Conservation (phyloP, 2,888 invertebrate genomes). For the Patella pellucida region DNA sequence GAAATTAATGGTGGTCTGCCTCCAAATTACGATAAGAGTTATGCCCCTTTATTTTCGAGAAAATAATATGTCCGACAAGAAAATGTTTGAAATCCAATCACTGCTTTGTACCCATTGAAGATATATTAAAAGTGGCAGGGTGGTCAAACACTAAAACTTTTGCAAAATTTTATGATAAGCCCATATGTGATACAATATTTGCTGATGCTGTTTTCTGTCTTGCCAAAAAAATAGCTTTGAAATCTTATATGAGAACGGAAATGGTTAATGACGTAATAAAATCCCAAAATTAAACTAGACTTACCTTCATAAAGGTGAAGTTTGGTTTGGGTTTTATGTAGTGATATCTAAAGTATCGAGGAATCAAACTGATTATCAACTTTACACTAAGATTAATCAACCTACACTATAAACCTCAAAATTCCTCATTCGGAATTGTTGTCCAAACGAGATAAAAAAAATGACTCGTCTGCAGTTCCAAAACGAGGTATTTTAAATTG, state of each 20-base stretch:
- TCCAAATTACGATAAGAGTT: no score
- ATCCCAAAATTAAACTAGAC: conserved; percentile 30
- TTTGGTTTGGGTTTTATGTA: conserved; percentile 35
- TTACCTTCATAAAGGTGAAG: conserved; percentile 29
- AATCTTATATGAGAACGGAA: conserved; percentile 29
- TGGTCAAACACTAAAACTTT: conserved; percentile 28
- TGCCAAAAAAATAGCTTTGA: conserved; percentile 18
- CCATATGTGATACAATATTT: not conserved
- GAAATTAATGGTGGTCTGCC: no score
- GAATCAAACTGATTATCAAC: conserved; percentile 28
- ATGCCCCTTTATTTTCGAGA: no score
- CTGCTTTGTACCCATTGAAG: conserved; percentile 19
- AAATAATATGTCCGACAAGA: no score
- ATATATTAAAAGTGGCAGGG: conserved; percentile 25
- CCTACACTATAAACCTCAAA: no score
- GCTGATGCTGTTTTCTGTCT: conserved; percentile 13
- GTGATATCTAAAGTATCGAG: conserved; percentile 24
- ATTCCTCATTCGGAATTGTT: no score
- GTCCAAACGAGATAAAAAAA: no score
- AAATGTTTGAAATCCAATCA: conserved; percentile 22
- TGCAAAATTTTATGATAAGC: conserved; percentile 19
- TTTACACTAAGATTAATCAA: no score
- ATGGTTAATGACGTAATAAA: conserved; percentile 34
- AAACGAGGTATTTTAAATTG: no score
- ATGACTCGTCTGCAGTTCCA: no score